Base-by-base conservation (phyloP, 2,113 vertebrate genomes). In the Prietella phreatophila region DNA sequence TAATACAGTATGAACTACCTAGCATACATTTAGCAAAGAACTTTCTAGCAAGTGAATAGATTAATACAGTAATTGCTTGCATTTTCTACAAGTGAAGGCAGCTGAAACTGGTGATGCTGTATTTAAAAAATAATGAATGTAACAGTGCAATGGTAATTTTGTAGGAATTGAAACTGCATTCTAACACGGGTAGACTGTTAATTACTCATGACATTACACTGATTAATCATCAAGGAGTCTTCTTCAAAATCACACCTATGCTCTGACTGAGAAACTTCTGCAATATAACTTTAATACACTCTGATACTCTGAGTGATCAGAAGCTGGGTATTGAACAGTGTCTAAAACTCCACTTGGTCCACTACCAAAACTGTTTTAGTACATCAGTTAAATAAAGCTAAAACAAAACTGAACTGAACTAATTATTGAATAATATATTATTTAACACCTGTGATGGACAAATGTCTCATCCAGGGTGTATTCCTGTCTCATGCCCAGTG, bases 261-360 rank as follows among this genome's bases (percentile, higher is more conserved):
- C 58, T 8, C 9, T 6, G 19, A 50, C 55, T 78, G 84, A 78
- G 71, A 42, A 47, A 78, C 36, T 63, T 76, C 69, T 50, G 73
- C 39, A 86, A 65, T 85, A 85, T 85, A 85, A n/a, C 55, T 76
- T 86, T 60, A 86, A 60, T 86, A 58, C 27, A 75, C 36, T 20
- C 15, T 42, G 56, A 58, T 42, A 11, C 39, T n/a, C 56, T 53
- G 73, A 30, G 22, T 27, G 56, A 60, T 86, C 75, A 78, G 56
- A 61, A 78, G 84, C 71, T 39, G 67, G 8, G 36, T 42, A 75
- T 0, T 42, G 15, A 71, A 19, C 67, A 36, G 67, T 8, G 20
- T 42, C 71, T 75, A 75, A 75, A 47, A 76, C 73, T n/a, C 27
- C 13, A 78, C 47, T 50, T 53, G n/a, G 17, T n/a, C 14, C 47